Base-by-base conservation (phyloP, 2,888 invertebrate species). In the Malacosoma neustria region DNA sequence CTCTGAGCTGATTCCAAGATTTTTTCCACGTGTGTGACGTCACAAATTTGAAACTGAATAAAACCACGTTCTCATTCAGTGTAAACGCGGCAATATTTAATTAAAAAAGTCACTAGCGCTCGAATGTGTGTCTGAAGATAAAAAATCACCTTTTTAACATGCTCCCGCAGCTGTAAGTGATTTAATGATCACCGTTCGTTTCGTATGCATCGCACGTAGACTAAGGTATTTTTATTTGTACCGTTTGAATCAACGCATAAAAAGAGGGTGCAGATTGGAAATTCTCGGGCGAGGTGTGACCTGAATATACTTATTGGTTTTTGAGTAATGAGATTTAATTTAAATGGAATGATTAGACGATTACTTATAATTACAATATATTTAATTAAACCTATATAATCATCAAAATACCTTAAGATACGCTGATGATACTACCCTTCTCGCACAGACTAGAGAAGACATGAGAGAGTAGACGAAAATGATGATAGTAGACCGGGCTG, bases 121-220 rank as follows among this genome's bases (percentile, higher is more conserved):
- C 1, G 22, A 22, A 22, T 7, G 22, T 22, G 6, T 22, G 9
- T 22, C 22, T 22, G 9, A 22, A 22, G 22, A 22, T 22, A 22
- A 9, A 22, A 22, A 22, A 22, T 22, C 22, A 22, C 22, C 22
- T 22, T 22, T 22, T 22, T 22, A 22, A 22, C 22, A 9, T 22
- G 22, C 22, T 72, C 77, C 63, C 68, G 72, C 63, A 73, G 73
- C 63, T 61, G 65, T 72, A 66, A 74, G 75, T 74, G 84, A 81
- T 85, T 82, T 81, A 82, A 81, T 75, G 82, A 77, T 69, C 64
- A 56, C 57, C 49, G 44, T 61, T 45, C 63, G 49, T 69, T 79
- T 76, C 64, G 57, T 57, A 82, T 80, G 74, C 82, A 59, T 60
- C 58, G 58, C 72, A 64, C 72, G 71, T 49, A 57, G 65, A 77